Evolutionary conservation across 2,797 vertebrate species (phyloP).

Genomic region (Buceros bicornis): DNA sequence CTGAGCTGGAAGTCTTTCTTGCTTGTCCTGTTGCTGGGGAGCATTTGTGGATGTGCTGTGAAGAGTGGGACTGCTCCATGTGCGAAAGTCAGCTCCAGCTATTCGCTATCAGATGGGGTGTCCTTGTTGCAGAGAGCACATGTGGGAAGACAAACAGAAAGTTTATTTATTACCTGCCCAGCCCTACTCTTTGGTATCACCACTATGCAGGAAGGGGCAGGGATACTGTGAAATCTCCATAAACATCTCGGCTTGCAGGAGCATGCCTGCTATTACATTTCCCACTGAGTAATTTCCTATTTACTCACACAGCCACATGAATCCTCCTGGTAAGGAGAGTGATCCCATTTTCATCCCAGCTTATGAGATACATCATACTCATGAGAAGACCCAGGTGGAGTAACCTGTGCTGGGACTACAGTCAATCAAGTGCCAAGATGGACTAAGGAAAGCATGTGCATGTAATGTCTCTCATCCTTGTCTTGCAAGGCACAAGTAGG

Average conservation of each 20-base stretch:
- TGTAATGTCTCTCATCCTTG: not conserved
- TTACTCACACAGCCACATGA: not conserved
- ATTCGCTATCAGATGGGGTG: conserved; percentile 16
- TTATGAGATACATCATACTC: not conserved
- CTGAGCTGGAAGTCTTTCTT: not conserved
- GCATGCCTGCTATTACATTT: conserved; percentile 22
- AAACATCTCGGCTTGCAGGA: conserved; percentile 34
- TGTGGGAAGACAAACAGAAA: conserved; percentile 50
- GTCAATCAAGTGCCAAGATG: not conserved
- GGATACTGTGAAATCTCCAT: not conserved
- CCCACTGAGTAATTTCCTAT: not conserved
- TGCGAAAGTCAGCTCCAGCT: conserved; percentile 23
- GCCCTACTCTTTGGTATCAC: not conserved
- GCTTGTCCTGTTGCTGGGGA: not conserved
- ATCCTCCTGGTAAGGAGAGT: not conserved
- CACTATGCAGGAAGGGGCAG: not conserved
- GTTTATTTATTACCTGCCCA: conserved; percentile 5
- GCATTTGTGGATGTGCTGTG: not conserved
- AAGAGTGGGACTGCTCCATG: not conserved
- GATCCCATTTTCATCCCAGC: not conserved
- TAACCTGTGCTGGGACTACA: not conserved
- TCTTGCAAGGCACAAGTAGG: not conserved
- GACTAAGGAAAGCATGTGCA: not conserved
- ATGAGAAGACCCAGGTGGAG: not conserved
- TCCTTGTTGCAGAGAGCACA: not conserved